Percentiles rank a stretch among this genome's conserved stretches.
Conservation (phyloP, 2,888 invertebrate genomes). For the Lasius platythorax region DNA sequence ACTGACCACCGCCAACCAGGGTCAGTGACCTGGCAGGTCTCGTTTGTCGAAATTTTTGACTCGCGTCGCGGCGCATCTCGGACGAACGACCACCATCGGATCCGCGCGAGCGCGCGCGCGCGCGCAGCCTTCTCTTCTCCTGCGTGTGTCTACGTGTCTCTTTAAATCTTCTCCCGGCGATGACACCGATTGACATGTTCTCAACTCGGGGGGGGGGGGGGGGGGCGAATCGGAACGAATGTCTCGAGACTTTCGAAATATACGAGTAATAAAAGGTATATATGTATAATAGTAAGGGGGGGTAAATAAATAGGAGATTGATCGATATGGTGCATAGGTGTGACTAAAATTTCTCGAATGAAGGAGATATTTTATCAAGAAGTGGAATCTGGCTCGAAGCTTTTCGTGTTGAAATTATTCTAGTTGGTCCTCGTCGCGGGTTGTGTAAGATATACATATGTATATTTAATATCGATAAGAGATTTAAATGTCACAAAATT, state of each 20-base stretch:
- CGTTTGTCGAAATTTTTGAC: slow-evolving; percentile 73
- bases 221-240: not conserved
- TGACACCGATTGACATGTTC: not conserved
- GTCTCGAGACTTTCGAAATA: slow-evolving; percentile 7
- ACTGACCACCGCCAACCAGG: slow-evolving; percentile 85
- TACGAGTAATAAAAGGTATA: not conserved
- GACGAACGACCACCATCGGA: slow-evolving; percentile 28
- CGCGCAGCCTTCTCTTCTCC: slow-evolving; percentile 15
- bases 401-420: too few relatives aligned
- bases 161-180: slow-evolving; percentile 23
- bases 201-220: not conserved
- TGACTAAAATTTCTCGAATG: not conserved
- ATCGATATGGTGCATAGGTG: not conserved
- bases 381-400: not conserved
- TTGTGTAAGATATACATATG: too few relatives aligned
- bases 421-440: not conserved
- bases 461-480: too few relatives aligned
- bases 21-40: slow-evolving; percentile 80
- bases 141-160: not conserved
- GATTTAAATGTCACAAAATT: not conserved
- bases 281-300: too few relatives aligned
- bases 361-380: not conserved
- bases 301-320: not conserved
- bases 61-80: slow-evolving; percentile 29
- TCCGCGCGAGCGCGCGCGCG: not conserved